A percentile compares a stretch with the other conserved stretches of the same genome.
Conservation (phyloP, 2,113 vertebrate genomes). For the Marcusenius ussheri region DNA sequence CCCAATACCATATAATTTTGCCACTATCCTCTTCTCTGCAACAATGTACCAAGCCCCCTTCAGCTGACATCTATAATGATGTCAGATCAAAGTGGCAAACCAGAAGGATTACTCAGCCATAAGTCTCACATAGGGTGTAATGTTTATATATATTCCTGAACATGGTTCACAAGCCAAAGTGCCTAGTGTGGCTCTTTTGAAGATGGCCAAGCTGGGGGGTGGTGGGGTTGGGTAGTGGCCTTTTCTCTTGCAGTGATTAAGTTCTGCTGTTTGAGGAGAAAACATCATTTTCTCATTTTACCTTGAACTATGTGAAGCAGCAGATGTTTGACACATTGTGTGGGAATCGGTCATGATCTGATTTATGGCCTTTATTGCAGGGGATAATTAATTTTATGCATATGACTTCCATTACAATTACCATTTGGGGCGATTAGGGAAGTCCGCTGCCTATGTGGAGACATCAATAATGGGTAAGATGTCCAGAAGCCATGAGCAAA, state of each 20-base stretch:
- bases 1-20: neutral
- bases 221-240: neutral
- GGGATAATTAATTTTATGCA: slow-evolving; percentile 90
- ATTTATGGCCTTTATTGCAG: slow-evolving; percentile 82
- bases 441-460: slow-evolving; percentile 68
- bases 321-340: slow-evolving; percentile 59
- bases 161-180: neutral
- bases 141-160: neutral
- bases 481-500: slow-evolving; percentile 36
- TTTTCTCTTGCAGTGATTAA: slow-evolving; percentile 48
- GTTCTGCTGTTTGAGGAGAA: slow-evolving; percentile 42
- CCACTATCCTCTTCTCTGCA: neutral
- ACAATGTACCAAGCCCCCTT: neutral
- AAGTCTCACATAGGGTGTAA: neutral
- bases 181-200: neutral
- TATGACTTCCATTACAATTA: slow-evolving; percentile 92
- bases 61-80: neutral
- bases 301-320: slow-evolving; percentile 59
- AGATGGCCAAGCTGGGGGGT: neutral
- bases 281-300: slow-evolving; percentile 41
- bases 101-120: neutral
- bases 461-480: slow-evolving; percentile 64
- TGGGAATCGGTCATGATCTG: slow-evolving; percentile 76
- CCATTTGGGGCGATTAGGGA: slow-evolving; percentile 58
- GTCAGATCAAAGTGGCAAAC: neutral